These are phyloP conservation scores for roundworm (Caenorhabditis elegans) DNA, from an alignment of 1,140 invertebrate genomes.

Conservation along the genomic window DNA sequence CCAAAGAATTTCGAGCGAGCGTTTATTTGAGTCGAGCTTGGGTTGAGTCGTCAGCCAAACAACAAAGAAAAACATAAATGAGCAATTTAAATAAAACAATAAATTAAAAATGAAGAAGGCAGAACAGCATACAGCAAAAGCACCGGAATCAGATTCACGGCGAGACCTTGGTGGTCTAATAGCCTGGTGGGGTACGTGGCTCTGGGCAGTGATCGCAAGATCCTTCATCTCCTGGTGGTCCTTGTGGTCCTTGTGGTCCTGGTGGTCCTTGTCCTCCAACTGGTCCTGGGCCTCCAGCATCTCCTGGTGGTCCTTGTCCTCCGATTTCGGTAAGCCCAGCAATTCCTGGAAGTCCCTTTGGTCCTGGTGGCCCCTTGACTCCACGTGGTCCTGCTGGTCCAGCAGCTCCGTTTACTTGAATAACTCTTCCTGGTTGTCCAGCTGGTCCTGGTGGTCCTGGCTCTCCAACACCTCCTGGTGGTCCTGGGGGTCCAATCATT, in stretches of 20 bases:
- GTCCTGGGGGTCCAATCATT: constrained; percentile 58
- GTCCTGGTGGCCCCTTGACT: constrained; percentile 53
- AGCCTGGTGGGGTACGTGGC: constrained; percentile 51
- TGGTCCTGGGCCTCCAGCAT: constrained; percentile 53
- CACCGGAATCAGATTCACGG: constrained; percentile 2
- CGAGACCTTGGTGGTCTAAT: constrained; percentile 32
- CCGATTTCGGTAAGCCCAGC: constrained; percentile 44
- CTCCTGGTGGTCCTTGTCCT: constrained; percentile 53
- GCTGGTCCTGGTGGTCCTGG: constrained; percentile 48
- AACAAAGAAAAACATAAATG: constrained; percentile 6
- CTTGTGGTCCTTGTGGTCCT: constrained; percentile 58
- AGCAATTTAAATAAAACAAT: background rate
- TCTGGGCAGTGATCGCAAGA: constrained; percentile 51
- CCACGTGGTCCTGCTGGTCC: constrained; percentile 53
- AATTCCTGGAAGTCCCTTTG: constrained; percentile 49
- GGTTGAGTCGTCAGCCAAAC: constrained; percentile 30
- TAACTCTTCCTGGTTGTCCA: constrained; percentile 55
- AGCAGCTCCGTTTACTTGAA: constrained; percentile 63
- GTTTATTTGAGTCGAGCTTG: constrained; percentile 21
- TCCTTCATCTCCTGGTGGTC: constrained; percentile 49
- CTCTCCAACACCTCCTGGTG: constrained; percentile 47
- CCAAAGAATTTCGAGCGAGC: constrained; percentile 28
- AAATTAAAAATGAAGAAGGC: background rate
- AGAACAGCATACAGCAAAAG: constrained; percentile 6
- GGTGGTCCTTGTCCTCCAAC: constrained; percentile 56